A percentile compares a stretch with the other conserved stretches of the same genome.
Conservation (phyloP, 2,888 invertebrate genomes). For the Carpatolechia fugitivella region DNA sequence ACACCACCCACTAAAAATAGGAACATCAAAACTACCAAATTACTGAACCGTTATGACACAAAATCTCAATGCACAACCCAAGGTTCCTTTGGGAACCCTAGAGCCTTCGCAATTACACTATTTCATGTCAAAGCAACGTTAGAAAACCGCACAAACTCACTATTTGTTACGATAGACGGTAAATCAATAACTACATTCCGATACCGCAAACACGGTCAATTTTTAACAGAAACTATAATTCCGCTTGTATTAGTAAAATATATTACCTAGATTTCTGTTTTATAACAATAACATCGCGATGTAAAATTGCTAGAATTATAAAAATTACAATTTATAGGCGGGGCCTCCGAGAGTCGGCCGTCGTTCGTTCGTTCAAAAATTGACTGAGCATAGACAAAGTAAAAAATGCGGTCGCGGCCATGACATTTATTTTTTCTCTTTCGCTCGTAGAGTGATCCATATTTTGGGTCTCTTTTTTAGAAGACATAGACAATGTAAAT, state of each 20-base stretch:
- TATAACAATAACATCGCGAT: conserved; percentile 70
- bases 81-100: conserved; percentile 33
- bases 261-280: conserved; percentile 61
- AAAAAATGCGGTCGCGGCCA: conserved; percentile 16
- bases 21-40: conserved; percentile 64
- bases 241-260: conserved; percentile 21
- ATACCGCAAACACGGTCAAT: conserved; percentile 4
- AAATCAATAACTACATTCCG: conserved; percentile 65
- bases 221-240: conserved; percentile 19
- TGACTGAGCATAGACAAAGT: conserved; percentile 54
- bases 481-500: conserved; percentile 10
- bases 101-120: conserved; percentile 36
- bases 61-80: conserved; percentile 36
- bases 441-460: not conserved
- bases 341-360: conserved; percentile 65
- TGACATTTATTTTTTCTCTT: conserved; percentile 13
- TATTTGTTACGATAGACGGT: conserved; percentile 52
- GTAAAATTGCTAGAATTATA: conserved; percentile 60
- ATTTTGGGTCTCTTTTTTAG: conserved; percentile 6
- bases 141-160: conserved; percentile 55
- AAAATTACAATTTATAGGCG: conserved; percentile 69
- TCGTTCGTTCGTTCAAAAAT: conserved; percentile 69
- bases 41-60: conserved; percentile 47
- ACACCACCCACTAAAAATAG: conserved; percentile 82
- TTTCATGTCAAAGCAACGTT: conserved; percentile 40